Evolutionary conservation across 2,797 vertebrate genomes (phyloP).

Genomic region (Dermochelys coriacea): DNA sequence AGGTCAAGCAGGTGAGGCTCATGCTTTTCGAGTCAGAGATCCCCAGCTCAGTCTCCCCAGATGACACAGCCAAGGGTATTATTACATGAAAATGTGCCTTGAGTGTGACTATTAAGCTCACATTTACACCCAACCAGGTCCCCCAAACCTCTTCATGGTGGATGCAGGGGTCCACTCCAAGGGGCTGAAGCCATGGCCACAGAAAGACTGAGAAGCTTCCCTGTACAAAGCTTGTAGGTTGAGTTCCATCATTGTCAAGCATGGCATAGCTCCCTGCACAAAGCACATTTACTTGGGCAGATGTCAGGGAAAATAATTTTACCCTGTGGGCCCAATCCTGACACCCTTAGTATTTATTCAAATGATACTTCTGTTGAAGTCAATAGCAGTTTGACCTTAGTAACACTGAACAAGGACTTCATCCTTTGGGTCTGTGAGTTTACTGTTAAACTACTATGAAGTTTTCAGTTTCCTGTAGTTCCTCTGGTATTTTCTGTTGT

Average conservation of each 20-base stretch:
- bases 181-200: neutral
- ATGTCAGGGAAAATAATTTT: neutral
- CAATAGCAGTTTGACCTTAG: neutral
- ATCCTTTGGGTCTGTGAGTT: neutral
- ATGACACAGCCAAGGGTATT: neutral
- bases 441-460: slow-evolving; percentile 5
- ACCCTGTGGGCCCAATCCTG: neutral
- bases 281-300: neutral
- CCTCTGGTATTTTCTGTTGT: neutral
- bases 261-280: neutral
- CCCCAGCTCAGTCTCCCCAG: neutral
- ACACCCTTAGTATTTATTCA: neutral
- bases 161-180: neutral
- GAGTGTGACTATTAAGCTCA: neutral
- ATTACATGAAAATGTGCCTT: neutral
- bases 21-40: neutral
- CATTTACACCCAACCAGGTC: neutral
- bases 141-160: neutral
- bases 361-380: neutral
- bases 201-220: neutral
- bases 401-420: neutral
- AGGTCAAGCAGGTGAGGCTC: neutral
- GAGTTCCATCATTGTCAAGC: neutral
- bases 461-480: neutral
- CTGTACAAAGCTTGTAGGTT: neutral